Base-by-base conservation (phyloP, 1,140 invertebrate species). In the Trichonephila clavipes region DNA sequence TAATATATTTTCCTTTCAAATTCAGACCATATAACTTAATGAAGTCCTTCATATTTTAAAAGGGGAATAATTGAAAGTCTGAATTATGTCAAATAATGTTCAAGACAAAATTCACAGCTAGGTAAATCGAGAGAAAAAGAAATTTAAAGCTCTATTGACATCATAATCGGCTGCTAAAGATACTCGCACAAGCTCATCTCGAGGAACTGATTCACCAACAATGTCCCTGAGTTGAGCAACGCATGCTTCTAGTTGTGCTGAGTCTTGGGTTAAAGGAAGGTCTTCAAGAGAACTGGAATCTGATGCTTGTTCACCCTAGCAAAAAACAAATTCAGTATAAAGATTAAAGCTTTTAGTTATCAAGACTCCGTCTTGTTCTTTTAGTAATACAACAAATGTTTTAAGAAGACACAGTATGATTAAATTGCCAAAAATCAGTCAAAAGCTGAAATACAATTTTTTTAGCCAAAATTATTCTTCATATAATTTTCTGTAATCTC, bases 131-230 rank as follows among this genome's bases (percentile, higher is more conserved):
- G 94, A 89, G 83, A 95, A 95, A 94, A 96, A 96, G 95, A 96
- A 97, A 95, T 97, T 97, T 62, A 97, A 96, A 16, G 97, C 97
- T 94, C 97, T 95, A 94, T 97, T 97, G 40, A 97, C 95, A 95
- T 97, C 96, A 95, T 96, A 97, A 94, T 97, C 97, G 18, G 97
- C 97, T 34, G 97, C 96, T 81, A 97, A 94, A 14, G 96, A 96
- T 61, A 97, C 95, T n/a, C 95, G 94, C 21, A 96, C 95, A 21
- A 97, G 95, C 85, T 96, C 95, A 59, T 96, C 96, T 90, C 96
- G 94, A 61, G 96, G 95, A 12, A 96, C 96, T 3, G 95, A 94
- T 61, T 96, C 96, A 10, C 97, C 97, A 44, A 97, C 95, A 34
- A 97, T 96, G 94, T 96, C 96, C 62, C 96, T 94, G 82, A 97